Conservation (phyloP, 1,140 invertebrate genomes). For the Ips nitidus region DNA sequence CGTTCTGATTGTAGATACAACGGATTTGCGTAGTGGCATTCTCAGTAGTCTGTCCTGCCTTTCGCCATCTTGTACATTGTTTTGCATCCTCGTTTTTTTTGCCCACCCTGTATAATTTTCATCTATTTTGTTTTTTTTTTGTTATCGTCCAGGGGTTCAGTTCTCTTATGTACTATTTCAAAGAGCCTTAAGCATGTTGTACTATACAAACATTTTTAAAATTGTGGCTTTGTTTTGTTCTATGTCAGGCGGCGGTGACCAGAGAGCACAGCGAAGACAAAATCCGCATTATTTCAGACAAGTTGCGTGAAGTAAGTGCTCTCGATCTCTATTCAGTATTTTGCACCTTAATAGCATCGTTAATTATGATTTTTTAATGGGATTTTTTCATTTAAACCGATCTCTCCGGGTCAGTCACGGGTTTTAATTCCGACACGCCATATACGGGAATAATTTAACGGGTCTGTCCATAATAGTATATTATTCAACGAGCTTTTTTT, state of each 20-base stretch:
- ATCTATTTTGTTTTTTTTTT: conserved; percentile 10
- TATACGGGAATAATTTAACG: too few species aligned
- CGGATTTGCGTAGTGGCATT: conserved; percentile 9
- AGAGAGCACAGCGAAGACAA: conserved; percentile 67
- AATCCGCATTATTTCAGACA: conserved; percentile 65
- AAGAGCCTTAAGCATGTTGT: conserved; percentile 13
- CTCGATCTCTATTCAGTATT: conserved; percentile 10
- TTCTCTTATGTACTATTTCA: too few species aligned
- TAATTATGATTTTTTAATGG: conserved; percentile 12
- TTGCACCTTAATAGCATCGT: conserved; percentile 13
- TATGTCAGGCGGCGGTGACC: conserved; percentile 61
- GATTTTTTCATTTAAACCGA: neutral
- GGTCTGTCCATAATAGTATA: too few species aligned
- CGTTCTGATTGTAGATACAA: conserved; percentile 17
- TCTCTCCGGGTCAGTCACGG: neutral
- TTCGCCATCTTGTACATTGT: neutral
- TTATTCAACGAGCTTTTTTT: too few species aligned
- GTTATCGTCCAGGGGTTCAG: neutral
- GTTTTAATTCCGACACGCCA: neutral
- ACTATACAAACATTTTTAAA: neutral
- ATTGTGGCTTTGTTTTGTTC: conserved; percentile 26
- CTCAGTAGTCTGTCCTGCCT: neutral
- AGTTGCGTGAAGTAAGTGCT: conserved; percentile 66
- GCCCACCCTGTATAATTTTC: conserved; percentile 18
- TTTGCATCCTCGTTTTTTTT: conserved; percentile 8